phyloP scores from a whole-genome alignment of 2,888 invertebrate species.

The Dascillus cervinus region DNA sequence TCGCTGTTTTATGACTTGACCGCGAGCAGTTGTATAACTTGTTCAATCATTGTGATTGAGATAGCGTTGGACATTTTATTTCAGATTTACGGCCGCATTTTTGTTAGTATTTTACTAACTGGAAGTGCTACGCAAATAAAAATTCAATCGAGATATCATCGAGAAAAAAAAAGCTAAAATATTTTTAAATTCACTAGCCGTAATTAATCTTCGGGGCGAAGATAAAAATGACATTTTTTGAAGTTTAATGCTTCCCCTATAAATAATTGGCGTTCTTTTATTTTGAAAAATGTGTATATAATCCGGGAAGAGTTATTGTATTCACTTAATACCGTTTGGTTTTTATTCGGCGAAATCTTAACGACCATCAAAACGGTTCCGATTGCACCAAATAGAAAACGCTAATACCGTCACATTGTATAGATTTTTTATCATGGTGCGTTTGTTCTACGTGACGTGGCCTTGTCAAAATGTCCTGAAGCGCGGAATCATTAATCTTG shows the following conservation, averaged over 20 bases:
- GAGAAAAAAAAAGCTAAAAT: no score
- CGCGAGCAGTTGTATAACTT: conserved; percentile 19
- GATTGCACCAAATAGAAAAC: conserved; percentile 15
- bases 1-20: conserved; percentile 21
- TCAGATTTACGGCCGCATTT: conserved; percentile 22
- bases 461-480: conserved; percentile 36
- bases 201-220: no score
- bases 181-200: no score
- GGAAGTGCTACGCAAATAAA: no score
- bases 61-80: conserved; percentile 21
- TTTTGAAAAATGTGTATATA: no score
- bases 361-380: no score
- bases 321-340: not conserved
- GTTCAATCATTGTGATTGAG: conserved; percentile 21
- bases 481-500: conserved; percentile 38
- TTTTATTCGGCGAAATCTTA: conserved; percentile 12
- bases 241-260: no score
- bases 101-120: no score
- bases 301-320: no score
- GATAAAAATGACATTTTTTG: no score
- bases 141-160: no score
- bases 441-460: conserved; percentile 36
- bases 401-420: conserved; percentile 25
- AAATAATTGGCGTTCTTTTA: no score
- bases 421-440: conserved; percentile 33